Evolutionary conservation across 2,888 invertebrate genomes (phyloP).

Genomic region (Buathra laborator): DNA sequence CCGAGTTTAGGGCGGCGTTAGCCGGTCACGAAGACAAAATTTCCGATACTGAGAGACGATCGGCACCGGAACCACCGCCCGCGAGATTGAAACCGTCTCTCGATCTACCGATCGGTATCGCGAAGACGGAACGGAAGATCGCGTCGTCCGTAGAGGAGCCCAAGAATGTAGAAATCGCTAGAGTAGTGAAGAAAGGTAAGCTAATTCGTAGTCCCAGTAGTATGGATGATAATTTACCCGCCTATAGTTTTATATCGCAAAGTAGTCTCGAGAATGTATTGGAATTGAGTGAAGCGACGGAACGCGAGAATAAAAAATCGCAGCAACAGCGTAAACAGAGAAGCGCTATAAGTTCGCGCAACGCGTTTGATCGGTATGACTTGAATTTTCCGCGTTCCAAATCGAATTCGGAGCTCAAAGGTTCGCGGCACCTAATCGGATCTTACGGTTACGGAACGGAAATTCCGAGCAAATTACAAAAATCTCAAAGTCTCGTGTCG

Average conservation of each 20-base stretch:
- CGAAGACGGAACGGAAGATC: conserved; percentile 14
- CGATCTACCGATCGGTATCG: neutral
- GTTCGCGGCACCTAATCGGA: conserved; percentile 3
- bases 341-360: conserved; percentile 26
- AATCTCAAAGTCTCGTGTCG: conserved; percentile 8
- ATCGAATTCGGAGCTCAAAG: conserved; percentile 32
- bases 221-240: conserved; percentile 71
- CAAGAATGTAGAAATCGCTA: conserved; percentile 77
- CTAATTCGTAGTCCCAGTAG: conserved; percentile 77
- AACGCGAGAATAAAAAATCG: neutral
- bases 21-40: conserved; percentile 60
- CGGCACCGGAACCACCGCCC: conserved; percentile 21
- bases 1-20: conserved; percentile 60
- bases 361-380: neutral
- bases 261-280: conserved; percentile 73
- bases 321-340: neutral
- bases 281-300: conserved; percentile 67
- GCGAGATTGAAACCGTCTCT: conserved; percentile 41
- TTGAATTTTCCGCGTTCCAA: conserved; percentile 15
- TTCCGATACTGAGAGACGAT: conserved; percentile 30
- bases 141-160: conserved; percentile 49
- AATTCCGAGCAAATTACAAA: conserved; percentile 31
- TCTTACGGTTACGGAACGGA: conserved; percentile 6
- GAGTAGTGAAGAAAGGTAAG: conserved; percentile 83
- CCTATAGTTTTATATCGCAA: conserved; percentile 78